These are phyloP conservation scores for Taurulus bubalis DNA, from an alignment of 2,113 vertebrate species.

Conservation along the genomic window DNA sequence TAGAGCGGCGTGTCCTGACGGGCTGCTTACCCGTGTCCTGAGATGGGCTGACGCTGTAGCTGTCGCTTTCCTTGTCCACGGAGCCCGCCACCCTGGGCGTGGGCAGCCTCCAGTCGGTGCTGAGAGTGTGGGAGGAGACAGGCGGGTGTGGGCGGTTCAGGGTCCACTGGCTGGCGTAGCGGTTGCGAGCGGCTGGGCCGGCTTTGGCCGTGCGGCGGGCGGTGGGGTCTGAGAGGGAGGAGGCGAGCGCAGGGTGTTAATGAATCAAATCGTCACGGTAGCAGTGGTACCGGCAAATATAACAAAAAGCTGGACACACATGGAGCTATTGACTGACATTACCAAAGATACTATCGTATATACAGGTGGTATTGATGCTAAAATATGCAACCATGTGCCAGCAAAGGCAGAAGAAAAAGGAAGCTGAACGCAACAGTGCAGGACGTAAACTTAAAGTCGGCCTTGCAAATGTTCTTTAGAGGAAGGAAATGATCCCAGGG, in stretches of 20 bases:
- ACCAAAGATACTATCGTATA: background rate
- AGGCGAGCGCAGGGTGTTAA: background rate
- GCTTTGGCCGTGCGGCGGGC: slow-evolving; percentile 94
- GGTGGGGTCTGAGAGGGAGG: slow-evolving; percentile 88
- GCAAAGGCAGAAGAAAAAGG: background rate
- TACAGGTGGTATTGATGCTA: background rate
- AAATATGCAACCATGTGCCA: background rate
- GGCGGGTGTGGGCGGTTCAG: slow-evolving; percentile 96
- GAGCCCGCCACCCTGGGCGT: slow-evolving; percentile 93
- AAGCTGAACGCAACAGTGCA: background rate
- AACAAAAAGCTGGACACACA: background rate
- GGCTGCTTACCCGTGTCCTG: slow-evolving; percentile 93
- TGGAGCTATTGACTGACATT: background rate
- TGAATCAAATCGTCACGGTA: background rate
- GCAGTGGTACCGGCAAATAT: background rate
- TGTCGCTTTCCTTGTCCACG: slow-evolving; percentile 98
- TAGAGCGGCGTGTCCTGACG: background rate
- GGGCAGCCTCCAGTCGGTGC: slow-evolving; percentile 97
- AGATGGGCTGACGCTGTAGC: slow-evolving; percentile 99
- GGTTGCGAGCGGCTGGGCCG: slow-evolving; percentile 92
- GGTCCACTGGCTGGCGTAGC: slow-evolving; percentile 99
- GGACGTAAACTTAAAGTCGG: background rate
- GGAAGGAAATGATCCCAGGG: background rate
- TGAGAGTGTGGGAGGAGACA: slow-evolving; percentile 96
- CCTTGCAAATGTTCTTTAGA: background rate